Conservation (phyloP, 1,140 invertebrate genomes). For the Drosophila paulistorum region DNA sequence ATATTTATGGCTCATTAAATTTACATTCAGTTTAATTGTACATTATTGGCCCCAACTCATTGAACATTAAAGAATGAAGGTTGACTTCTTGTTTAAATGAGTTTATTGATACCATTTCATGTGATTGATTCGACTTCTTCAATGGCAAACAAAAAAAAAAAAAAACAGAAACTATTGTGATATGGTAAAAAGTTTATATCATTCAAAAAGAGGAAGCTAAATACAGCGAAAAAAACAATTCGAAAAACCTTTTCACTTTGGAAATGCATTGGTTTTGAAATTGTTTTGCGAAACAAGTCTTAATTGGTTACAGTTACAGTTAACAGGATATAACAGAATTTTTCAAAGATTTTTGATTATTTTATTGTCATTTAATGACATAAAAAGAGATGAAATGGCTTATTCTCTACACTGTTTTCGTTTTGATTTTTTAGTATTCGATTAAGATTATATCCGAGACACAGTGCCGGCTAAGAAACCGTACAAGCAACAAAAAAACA, state of each 20-base stretch:
- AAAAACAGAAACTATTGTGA: background rate
- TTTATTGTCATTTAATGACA: no score
- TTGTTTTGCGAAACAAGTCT: background rate
- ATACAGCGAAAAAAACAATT: background rate
- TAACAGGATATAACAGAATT: no score
- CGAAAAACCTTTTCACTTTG: background rate
- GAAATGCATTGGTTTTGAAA: background rate
- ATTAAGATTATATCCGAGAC: background rate
- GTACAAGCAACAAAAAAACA: no score
- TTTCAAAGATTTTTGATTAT: no score
- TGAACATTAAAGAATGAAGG: constrained; percentile 1
- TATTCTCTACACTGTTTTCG: no score
- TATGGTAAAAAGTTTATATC: background rate
- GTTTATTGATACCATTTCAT: constrained; percentile 11
- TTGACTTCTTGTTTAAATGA: constrained; percentile 8
- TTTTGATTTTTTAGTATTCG: no score
- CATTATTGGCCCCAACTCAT: constrained; percentile 18
- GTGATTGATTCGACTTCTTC: constrained; percentile 22
- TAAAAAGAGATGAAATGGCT: no score
- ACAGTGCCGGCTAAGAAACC: no score
- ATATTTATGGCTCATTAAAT: constrained; percentile 59
- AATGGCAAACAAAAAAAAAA: background rate
- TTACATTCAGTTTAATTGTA: constrained; percentile 46
- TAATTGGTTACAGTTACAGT: no score
- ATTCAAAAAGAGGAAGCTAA: background rate